phyloP scores from a whole-genome alignment of 2,797 vertebrate genomes.

The Spea hammondii region DNA sequence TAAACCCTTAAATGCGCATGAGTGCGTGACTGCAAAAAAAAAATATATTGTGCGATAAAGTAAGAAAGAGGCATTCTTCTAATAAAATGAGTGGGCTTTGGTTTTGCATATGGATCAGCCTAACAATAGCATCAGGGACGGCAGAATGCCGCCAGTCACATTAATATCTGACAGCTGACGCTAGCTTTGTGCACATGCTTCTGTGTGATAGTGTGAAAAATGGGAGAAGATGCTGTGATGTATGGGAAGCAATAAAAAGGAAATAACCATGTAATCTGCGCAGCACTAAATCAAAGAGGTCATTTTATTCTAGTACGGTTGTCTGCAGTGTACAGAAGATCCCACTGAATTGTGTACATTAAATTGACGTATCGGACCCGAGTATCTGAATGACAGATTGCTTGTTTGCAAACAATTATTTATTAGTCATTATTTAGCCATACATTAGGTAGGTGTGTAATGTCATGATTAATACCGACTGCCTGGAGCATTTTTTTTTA shows the following conservation, averaged over 20 bases:
- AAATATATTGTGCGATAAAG: too few species aligned
- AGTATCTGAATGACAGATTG: slow-evolving; percentile 23
- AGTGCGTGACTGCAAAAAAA: not conserved
- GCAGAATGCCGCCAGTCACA: slow-evolving; percentile 16
- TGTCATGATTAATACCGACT: slow-evolving; percentile 20
- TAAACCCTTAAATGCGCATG: too few species aligned
- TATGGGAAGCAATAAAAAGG: slow-evolving; percentile 16
- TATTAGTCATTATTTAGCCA: slow-evolving; percentile 15
- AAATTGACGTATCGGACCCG: not conserved
- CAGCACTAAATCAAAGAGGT: slow-evolving; percentile 21
- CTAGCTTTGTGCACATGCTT: slow-evolving; percentile 13
- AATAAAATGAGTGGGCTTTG: not conserved
- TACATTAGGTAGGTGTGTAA: slow-evolving; percentile 1
- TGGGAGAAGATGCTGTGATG: slow-evolving; percentile 26
- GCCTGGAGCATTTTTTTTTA: not conserved
- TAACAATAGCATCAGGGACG: slow-evolving; percentile 14
- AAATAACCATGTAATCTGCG: slow-evolving; percentile 13
- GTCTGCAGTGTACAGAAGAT: not conserved
- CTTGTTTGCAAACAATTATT: slow-evolving; percentile 1
- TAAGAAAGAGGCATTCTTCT: not conserved
- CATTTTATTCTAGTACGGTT: not conserved
- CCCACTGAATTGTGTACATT: not conserved
- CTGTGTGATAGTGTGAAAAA: slow-evolving; percentile 30
- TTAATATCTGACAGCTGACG: slow-evolving; percentile 26
- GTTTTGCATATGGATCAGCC: slow-evolving; percentile 18